phyloP scores from a whole-genome alignment of 2,113 vertebrate genomes.

The Pithys albifrons region DNA sequence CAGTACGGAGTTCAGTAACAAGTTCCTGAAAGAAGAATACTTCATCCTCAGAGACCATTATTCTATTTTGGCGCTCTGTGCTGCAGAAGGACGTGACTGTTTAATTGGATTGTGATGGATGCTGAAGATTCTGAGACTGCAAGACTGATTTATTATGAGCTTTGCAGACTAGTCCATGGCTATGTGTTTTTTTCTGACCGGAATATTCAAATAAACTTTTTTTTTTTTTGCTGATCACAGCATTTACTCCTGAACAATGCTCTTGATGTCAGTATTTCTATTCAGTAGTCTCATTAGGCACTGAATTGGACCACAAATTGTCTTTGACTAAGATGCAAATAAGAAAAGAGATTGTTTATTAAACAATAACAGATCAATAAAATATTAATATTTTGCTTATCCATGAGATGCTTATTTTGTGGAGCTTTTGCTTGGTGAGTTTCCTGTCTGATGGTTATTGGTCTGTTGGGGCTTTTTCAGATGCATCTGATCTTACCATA shows the following conservation, averaged over 20 bases:
- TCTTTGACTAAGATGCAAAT: background rate
- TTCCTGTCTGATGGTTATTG: background rate
- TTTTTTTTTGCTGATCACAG: background rate
- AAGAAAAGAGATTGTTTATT: background rate
- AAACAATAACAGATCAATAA: background rate
- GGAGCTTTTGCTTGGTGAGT: background rate
- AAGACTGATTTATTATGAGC: background rate
- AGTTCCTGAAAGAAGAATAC: conserved; percentile 6
- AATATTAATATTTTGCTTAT: background rate
- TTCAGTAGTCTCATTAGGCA: background rate
- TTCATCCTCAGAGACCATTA: background rate
- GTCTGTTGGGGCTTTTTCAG: background rate
- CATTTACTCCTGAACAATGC: background rate
- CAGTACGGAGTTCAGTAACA: background rate
- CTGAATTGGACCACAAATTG: background rate
- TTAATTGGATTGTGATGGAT: background rate
- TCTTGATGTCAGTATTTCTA: background rate
- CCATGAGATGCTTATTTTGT: background rate
- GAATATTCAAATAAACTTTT: background rate
- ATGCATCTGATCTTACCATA: background rate
- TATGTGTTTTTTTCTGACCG: background rate
- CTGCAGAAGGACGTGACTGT: background rate
- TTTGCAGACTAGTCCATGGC: background rate
- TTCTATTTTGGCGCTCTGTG: background rate
- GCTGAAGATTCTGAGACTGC: background rate